phyloP scores from a whole-genome alignment of 2,797 vertebrate genomes.

The Syngnathus acus region DNA sequence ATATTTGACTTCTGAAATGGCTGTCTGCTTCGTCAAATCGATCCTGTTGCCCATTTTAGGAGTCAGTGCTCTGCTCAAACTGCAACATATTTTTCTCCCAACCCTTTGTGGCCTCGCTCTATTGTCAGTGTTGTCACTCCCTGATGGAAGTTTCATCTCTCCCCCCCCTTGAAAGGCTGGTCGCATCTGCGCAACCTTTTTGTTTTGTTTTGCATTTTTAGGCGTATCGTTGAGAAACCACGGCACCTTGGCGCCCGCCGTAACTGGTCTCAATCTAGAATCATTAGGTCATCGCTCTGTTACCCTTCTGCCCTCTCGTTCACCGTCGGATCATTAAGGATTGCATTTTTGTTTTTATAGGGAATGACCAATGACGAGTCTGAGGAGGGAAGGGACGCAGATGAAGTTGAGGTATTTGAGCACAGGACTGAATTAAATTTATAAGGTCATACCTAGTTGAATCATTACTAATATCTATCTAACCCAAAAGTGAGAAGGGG shows the following conservation, averaged over 20 bases:
- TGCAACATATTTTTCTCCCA: too few species aligned
- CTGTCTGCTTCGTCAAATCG: neutral
- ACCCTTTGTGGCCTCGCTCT: too few species aligned
- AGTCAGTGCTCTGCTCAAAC: too few species aligned
- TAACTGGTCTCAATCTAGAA: too few species aligned
- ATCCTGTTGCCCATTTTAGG: neutral
- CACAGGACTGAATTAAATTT: conserved; percentile 13
- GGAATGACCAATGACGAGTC: conserved; percentile 84
- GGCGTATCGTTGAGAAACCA: too few species aligned
- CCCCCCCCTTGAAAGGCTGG: too few species aligned
- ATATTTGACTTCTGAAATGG: conserved; percentile 43
- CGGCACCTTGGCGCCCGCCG: too few species aligned
- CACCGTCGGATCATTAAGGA: conserved; percentile 2
- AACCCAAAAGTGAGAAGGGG: neutral
- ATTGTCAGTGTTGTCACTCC: too few species aligned
- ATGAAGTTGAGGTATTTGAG: conserved; percentile 92
- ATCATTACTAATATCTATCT: conserved; percentile 15
- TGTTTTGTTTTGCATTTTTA: too few species aligned
- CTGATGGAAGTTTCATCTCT: too few species aligned
- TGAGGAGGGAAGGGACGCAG: conserved; percentile 89
- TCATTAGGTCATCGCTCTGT: neutral
- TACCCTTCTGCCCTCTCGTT: conserved; percentile 4
- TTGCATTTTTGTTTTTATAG: conserved; percentile 89
- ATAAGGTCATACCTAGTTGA: neutral
- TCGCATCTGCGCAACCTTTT: too few species aligned